These are phyloP conservation scores for Cryptotis parvus DNA, from an alignment of 2,113 vertebrate species.

Conservation along the genomic window DNA sequence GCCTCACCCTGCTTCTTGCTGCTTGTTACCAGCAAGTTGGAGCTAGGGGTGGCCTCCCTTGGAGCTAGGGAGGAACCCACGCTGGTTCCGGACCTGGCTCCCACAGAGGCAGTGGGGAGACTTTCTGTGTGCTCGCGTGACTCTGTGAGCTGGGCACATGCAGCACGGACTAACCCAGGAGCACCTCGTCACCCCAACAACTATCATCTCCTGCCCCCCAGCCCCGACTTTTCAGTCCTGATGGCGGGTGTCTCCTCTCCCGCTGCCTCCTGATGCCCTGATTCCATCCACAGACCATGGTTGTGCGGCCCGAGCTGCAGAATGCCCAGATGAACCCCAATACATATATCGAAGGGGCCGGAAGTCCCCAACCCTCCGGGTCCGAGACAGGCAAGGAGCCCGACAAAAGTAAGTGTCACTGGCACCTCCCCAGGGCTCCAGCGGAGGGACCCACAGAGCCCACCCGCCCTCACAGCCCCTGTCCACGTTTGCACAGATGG, in stretches of 20 bases:
- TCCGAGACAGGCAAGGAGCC: constrained; percentile 78
- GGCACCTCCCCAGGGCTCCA: fast-evolving
- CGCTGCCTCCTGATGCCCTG: neutral
- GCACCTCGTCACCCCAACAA: neutral
- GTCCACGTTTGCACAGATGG: constrained; percentile 78
- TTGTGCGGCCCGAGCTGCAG: constrained; percentile 91
- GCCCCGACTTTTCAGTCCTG: neutral
- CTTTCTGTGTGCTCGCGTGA: too few relatives aligned
- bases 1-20: too few relatives aligned
- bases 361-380: constrained; percentile 72
- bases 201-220: neutral
- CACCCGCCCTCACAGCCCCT: neutral
- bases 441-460: neutral
- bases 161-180: neutral
- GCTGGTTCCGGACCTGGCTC: too few relatives aligned
- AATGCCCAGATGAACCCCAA: constrained; percentile 82
- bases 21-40: too few relatives aligned
- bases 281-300: constrained; percentile 90
- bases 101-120: too few relatives aligned
- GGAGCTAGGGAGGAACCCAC: too few relatives aligned
- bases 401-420: constrained; percentile 78
- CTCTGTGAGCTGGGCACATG: neutral
- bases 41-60: too few relatives aligned
- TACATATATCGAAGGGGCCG: constrained; percentile 77
- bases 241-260: neutral